Percentiles rank a stretch among this genome's conserved stretches.
phyloP scores from a whole-genome alignment of 2,113 vertebrate species.

The Notothenia rossii region DNA sequence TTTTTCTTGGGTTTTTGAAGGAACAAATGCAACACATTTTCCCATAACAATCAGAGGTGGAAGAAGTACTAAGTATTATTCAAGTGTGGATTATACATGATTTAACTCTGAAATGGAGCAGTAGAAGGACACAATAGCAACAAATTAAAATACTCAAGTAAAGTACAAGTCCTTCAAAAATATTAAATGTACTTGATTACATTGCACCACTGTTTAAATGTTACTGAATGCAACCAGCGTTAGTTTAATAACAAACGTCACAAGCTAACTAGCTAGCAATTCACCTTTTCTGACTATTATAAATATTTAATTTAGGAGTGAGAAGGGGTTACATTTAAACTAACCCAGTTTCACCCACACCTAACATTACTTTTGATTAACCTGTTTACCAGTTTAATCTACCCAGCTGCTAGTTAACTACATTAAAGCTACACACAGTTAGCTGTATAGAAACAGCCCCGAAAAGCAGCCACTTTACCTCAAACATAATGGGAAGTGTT shows the following conservation, averaged over 20 bases:
- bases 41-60: too few species aligned
- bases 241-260: constrained; percentile 23
- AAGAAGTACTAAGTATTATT: too few species aligned
- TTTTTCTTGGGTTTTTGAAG: too few species aligned
- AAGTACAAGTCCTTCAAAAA: too few species aligned
- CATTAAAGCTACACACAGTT: constrained; percentile 18
- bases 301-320: neutral
- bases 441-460: neutral
- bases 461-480: constrained; percentile 55
- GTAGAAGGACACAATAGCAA: too few species aligned
- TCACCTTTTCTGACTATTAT: neutral
- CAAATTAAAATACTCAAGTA: too few species aligned
- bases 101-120: too few species aligned
- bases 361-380: neutral
- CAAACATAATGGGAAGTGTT: constrained; percentile 54
- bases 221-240: neutral
- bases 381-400: neutral
- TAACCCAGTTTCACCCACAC: neutral
- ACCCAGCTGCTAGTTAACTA: constrained; percentile 23
- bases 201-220: neutral
- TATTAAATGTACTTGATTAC: too few species aligned
- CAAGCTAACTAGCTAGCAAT: constrained; percentile 38
- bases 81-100: too few species aligned
- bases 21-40: too few species aligned
- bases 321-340: neutral